These are phyloP conservation scores for Limnephilus auricula DNA, from an alignment of 2,888 invertebrate species.

Conservation along the genomic window DNA sequence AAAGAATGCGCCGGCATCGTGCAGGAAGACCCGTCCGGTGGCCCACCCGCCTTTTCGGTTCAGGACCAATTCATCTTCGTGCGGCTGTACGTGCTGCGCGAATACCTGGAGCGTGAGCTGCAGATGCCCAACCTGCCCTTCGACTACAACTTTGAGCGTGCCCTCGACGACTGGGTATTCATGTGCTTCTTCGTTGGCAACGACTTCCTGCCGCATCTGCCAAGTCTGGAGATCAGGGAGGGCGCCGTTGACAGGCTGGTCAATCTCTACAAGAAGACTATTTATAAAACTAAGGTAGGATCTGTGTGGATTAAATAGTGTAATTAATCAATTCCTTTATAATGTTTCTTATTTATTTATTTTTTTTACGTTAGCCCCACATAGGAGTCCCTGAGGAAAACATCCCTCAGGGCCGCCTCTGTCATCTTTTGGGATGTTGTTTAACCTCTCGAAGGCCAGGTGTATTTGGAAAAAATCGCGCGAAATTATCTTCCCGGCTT, in stretches of 20 bases:
- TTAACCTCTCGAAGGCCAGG: no score
- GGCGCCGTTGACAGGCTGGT: conserved; percentile 97
- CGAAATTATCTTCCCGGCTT: no score
- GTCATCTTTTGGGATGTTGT: no score
- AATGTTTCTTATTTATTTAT: no score
- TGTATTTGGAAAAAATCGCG: no score
- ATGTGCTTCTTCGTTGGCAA: conserved; percentile 99
- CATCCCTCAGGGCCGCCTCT: no score
- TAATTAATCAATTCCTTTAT: no score
- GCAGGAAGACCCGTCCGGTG: conserved; percentile 78
- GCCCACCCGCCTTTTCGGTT: conserved; percentile 80
- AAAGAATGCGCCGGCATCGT: conserved; percentile 88
- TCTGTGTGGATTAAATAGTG: neutral
- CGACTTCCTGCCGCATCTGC: conserved; percentile 98
- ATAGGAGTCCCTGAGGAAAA: no score
- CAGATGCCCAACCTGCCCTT: conserved; percentile 96
- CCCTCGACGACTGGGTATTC: conserved; percentile 97
- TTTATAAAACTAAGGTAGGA: conserved; percentile 92
- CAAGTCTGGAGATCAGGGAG: conserved; percentile 97
- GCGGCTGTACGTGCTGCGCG: conserved; percentile 93
- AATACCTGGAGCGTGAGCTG: conserved; percentile 94
- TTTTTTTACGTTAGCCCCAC: no score
- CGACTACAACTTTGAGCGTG: conserved; percentile 95
- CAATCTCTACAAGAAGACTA: conserved; percentile 94
- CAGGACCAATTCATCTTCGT: conserved; percentile 96